Evolutionary conservation across 2,888 invertebrate species (phyloP).

Genomic region (Epirrita christyi): DNA sequence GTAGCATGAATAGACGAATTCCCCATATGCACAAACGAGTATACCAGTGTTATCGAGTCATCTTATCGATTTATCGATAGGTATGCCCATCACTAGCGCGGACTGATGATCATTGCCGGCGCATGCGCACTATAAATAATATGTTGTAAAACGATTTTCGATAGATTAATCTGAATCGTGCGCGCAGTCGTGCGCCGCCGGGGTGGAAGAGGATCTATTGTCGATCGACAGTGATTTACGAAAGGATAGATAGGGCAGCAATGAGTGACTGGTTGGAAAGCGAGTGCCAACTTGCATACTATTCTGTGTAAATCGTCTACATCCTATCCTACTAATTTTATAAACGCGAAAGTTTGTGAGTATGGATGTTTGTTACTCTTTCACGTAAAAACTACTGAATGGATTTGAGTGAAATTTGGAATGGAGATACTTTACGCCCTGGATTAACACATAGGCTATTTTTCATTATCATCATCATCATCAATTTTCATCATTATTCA

Average conservation of each 20-base stretch:
- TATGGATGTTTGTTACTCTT: no score
- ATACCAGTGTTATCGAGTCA: conserved; percentile 45
- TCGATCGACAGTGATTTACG: conserved; percentile 70
- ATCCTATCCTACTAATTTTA: no score
- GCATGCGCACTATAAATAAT: conserved; percentile 83
- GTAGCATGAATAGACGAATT: conserved; percentile 47
- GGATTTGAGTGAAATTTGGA: no score
- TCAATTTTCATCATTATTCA: no score
- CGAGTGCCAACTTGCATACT: conserved; percentile 20
- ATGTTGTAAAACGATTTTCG: conserved; percentile 86
- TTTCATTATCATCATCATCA: no score
- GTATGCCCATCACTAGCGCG: conserved; percentile 72
- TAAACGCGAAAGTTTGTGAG: no score
- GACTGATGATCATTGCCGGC: conserved; percentile 84
- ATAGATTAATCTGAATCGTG: conserved; percentile 86
- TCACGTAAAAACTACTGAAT: no score
- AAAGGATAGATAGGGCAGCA: conserved; percentile 56
- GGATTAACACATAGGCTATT: no score
- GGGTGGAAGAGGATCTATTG: conserved; percentile 77
- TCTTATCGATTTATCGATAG: conserved; percentile 39
- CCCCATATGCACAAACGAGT: conserved; percentile 39
- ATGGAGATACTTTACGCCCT: no score
- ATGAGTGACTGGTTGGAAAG: conserved; percentile 34
- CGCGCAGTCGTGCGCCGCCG: conserved; percentile 79
- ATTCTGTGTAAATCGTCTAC: conserved; percentile 15